Base-by-base conservation (phyloP, 2,113 vertebrate species). In the Telmatochromis brichardi region DNA sequence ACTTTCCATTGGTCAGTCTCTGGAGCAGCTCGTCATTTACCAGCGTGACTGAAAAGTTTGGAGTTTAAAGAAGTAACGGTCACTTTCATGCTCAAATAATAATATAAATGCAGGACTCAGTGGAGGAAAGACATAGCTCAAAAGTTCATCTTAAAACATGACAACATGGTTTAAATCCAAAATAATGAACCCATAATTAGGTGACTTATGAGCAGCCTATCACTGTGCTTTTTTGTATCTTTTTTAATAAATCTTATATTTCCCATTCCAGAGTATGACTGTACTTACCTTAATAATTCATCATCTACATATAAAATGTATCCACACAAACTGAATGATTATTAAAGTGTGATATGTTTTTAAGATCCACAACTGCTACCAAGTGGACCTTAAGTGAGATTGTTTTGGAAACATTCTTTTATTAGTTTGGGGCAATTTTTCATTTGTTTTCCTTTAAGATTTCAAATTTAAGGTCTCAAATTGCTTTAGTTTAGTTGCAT, bases 21-120 rank as follows among this genome's bases (percentile, higher is more conserved):
- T 96, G 95, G 9, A 96, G 93, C 50, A 96, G 94, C 92, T 98
- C 97, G 6, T 98, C 97, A 4, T 98, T 98, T 90, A 98, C 96
- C 87, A 94, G 3, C 92, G 95, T 97, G 55, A 87, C 96, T 97
- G 89, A 81, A 78, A 85, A 9, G 26, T 13, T 33, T 33, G 3
- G 26, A 6, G 45, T 8, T 78, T 4, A 80, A 3, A 2, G 7
- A 26, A 9, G 37, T 2, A 33, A 35, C 1, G 1, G 51, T 80
- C 11, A 80, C 21, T 26, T 45, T 73, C 68, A 73, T 26, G 40
- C 40, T 73, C 68, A 73, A 73, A 73, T 26, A 15, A 26, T 17
- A 73, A 45, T 26, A 9, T 10, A 40, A 45, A 42, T 73, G n/a
- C 40, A 50, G 4, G 42, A 50, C 1, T 47, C 15, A 31, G 42